Evolutionary conservation across 2,113 vertebrate species (phyloP).

Genomic region (Hylia prasina): DNA sequence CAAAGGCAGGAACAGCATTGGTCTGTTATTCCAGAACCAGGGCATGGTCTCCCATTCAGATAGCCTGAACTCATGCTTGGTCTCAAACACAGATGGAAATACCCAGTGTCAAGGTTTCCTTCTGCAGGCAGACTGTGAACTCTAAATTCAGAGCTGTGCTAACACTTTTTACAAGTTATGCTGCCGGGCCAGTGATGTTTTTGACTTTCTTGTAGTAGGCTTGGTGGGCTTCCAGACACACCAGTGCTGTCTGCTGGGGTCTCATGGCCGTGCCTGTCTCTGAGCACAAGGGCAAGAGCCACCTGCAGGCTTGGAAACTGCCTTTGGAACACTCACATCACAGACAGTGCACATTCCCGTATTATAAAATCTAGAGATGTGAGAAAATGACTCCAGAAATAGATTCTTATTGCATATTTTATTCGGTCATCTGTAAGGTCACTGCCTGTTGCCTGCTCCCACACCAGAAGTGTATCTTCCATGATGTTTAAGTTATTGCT

Average conservation of each 20-base stretch:
- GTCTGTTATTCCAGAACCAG: not conserved
- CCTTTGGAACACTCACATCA: fast-evolving
- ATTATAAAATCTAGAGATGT: not conserved
- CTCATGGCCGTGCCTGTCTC: fast-evolving
- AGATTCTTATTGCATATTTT: not conserved
- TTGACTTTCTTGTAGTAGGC: not conserved
- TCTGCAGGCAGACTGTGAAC: not conserved
- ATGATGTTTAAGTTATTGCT: not conserved
- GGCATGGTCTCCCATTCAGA: not conserved
- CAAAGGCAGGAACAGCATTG: not conserved
- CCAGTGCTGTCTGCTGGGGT: not conserved
- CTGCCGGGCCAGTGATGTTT: not conserved
- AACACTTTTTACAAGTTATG: not conserved
- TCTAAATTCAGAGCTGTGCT: not conserved
- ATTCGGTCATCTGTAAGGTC: not conserved
- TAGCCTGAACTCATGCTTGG: not conserved
- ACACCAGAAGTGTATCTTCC: not conserved
- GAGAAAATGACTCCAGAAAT: not conserved
- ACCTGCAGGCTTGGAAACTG: not conserved
- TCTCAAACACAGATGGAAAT: not conserved
- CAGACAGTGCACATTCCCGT: fast-evolving
- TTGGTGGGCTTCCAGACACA: fast-evolving
- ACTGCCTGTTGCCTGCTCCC: not conserved
- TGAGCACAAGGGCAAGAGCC: not conserved
- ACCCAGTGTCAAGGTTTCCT: not conserved